Conservation (phyloP, 2,888 invertebrate species). For the Glaucopsyche alexis region DNA sequence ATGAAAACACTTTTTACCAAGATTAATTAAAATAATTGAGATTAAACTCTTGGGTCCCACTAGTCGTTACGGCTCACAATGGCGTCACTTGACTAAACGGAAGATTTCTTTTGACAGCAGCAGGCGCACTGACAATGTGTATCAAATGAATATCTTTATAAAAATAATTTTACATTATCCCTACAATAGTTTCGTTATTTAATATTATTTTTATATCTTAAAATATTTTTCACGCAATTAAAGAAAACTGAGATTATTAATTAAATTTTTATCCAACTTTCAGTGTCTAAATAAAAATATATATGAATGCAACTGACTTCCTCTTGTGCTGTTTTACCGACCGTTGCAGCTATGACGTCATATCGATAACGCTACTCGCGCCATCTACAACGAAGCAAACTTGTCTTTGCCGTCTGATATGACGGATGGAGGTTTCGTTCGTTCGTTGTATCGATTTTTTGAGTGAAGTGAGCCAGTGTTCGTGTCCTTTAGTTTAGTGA, state of each 20-base stretch:
- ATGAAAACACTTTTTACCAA: slow-evolving; percentile 66
- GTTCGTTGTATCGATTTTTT: slow-evolving; percentile 90
- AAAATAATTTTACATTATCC: not conserved
- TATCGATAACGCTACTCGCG: slow-evolving; percentile 47
- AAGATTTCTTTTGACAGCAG: slow-evolving; percentile 51
- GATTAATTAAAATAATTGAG: slow-evolving; percentile 85
- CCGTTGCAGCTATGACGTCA: slow-evolving; percentile 58
- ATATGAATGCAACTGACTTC: slow-evolving; percentile 33
- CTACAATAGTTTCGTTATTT: too few relatives aligned
- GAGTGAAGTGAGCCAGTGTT: slow-evolving; percentile 84
- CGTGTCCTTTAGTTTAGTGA: slow-evolving; percentile 86
- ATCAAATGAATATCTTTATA: slow-evolving; percentile 43
- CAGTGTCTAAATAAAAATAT: not conserved
- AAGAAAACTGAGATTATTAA: too few relatives aligned
- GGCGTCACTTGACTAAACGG: slow-evolving; percentile 85
- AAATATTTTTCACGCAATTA: not conserved
- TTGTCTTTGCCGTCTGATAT: slow-evolving; percentile 56
- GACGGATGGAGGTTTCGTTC: slow-evolving; percentile 81
- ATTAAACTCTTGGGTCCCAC: slow-evolving; percentile 82
- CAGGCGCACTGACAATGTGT: slow-evolving; percentile 53
- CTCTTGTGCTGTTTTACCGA: slow-evolving; percentile 56
- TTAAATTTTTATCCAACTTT: not conserved
- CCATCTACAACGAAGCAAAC: slow-evolving; percentile 61
- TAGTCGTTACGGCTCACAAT: slow-evolving; percentile 92
- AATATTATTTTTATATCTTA: not conserved